Base-by-base conservation (phyloP, 2,888 invertebrate species). In the Minunthozetes semirufus region DNA sequence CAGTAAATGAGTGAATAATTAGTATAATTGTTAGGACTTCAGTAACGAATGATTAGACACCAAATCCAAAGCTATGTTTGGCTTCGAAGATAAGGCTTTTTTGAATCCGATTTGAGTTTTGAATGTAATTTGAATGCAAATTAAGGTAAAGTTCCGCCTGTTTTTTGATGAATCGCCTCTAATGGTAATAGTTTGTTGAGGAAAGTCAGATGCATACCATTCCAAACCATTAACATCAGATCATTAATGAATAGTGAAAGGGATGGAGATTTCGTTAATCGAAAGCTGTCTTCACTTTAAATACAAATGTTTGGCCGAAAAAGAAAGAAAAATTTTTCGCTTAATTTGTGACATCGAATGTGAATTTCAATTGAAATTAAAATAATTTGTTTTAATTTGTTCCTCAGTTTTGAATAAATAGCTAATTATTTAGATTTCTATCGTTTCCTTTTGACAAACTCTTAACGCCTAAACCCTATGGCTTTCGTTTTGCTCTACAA, bases 191-290 rank as follows among this genome's bases (percentile, higher is more conserved):
- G 29, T 59, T 25, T 22, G 33, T 22, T 19, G 38, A 42, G 66
- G 13, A 66, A 42, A 66, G 38, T 66, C 38, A 66, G 17, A 66
- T 66, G 66, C 66, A 66, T 66, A 42, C 66, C 66, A 66, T 66
- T 66, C 66, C 66, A 19, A 42, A 42, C 66, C 66, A 66, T 66
- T 66, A 66, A 42, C 66, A 66, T 59, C 59, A 59, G 8, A 59
- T 66, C 66, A 66, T 66, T 66, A 66, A 66, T 66, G 66, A 66
- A 66, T 66, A 66, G 56, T 25, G 56, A 13, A 56, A 19, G 19
- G 6, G 19, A 56, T 25, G 2, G 56, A 25, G 56, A 22, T 22
- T 42, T 42, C 42, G 25, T 56, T 13, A 22, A 56, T 19, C 59
- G 22, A 22, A 59, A 59, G 29, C 17, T 59, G 15, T 59, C 27